Base-by-base conservation (phyloP, 1,140 invertebrate species). In the Ruditapes philippinarum region DNA sequence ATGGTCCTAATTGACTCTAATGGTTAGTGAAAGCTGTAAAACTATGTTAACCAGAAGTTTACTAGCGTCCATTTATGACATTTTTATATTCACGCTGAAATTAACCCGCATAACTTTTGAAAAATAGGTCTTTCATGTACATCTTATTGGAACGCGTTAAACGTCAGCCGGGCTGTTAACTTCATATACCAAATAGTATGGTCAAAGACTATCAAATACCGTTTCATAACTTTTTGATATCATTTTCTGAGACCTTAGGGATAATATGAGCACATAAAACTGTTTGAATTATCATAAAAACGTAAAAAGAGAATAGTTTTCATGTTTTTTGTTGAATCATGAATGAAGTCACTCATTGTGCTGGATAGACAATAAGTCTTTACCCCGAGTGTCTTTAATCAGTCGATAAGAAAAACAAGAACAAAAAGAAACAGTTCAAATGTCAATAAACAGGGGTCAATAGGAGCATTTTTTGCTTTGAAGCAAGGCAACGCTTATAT, bases 91-190 rank as follows among this genome's bases (percentile, higher is more conserved):
- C 62, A 65, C 19, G 33, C 5, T 14, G 25, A 65, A 65, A 65
- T 65, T 65, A 65, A 4, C 62, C 62, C 5, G 33, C 62, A 65
- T 65, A 65, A 31, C 62, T 7, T 65, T 65, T 65, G 62, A 65
- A 65, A 17, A 33, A 65, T 57, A 57, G 51, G 51, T 31, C 62
- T 65, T 65, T 65, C 62, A 65, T 65, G 62, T 65, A 65, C 62
- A 65, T 65, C 62, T 31, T 31, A 65, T 65, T 65, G 12, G 28
- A n/a, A 65, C 12, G 62, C n/a, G 12, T 65, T 65, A 31, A 65
- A 65, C 33, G 62, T 65, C 62, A 31, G 62, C 3, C 19, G 33
- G 62, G 62, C 33, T 31, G 28, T 65, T 65, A 65, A 65, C 25
- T 65, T 33, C 33, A 65, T 36, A 12, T 22, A 4, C 12, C 33